Conservation (phyloP, 2,888 invertebrate genomes). For the Trachelus iudaicus region DNA sequence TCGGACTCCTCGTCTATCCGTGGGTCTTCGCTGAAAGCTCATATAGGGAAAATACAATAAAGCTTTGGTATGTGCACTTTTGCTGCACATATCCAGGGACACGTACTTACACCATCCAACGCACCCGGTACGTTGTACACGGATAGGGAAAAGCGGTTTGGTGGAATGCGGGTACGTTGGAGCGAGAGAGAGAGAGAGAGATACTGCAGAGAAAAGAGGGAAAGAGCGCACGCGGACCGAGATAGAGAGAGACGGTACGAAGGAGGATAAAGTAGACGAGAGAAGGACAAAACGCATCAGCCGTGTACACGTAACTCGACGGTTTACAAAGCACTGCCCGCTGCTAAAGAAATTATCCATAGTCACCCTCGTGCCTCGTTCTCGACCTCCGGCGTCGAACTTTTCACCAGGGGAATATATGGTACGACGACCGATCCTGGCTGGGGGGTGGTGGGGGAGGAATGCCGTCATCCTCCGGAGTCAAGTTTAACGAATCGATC, state of each 20-base stretch:
- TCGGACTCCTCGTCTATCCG: background rate
- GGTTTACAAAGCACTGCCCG: conserved; percentile 4
- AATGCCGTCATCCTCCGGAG: background rate
- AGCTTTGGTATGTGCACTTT: background rate
- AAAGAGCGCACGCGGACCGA: background rate
- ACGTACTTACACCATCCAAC: background rate
- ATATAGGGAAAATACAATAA: conserved; percentile 3
- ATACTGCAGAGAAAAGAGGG: background rate
- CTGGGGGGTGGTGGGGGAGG: no score
- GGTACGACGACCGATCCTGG: background rate
- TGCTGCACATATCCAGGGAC: background rate
- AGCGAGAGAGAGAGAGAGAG: no score
- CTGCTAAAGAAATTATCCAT: conserved; percentile 5
- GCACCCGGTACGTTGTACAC: background rate
- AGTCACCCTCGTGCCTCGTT: conserved; percentile 1
- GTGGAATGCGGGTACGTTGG: no score
- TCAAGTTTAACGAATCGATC: background rate
- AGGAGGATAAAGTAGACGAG: background rate
- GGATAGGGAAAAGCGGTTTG: background rate
- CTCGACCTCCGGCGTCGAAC: background rate
- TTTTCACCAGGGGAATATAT: background rate
- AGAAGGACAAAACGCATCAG: background rate
- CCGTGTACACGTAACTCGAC: background rate
- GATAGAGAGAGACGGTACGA: background rate
- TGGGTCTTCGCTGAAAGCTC: background rate